Evolutionary conservation across 2,113 vertebrate species (phyloP), one percentile per base, ranked within the genome.

Genomic region (Bujurquina vittata): DNA sequence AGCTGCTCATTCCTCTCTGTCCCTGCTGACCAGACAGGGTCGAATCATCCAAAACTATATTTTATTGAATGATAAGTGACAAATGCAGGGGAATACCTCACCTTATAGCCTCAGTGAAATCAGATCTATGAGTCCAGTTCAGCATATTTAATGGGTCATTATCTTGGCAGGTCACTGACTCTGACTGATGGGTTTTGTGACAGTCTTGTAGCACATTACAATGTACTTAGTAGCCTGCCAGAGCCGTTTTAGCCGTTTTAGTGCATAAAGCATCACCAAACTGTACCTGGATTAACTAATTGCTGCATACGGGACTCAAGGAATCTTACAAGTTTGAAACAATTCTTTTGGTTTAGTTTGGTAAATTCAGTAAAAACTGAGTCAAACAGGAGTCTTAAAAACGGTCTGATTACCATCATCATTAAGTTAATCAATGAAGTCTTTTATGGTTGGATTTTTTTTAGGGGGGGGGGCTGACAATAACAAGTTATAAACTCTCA

Each of bases 41-140:
- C 75, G 46, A 75, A 49, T 23, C 80, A 79, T 88, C 87, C 80
- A 88, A 89, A 85, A 85, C 63, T 74, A 86, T 74, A 84, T 79
- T 85, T 77, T 84, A 80, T 79, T 69, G 79, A 87, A 91, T 52
- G 81, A 88, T 85, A 87, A 77, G 58, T 89, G 85, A 91, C 88
- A 84, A 85, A 73, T 86, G 77, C 79, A 83, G 86, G 81, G 77
- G 72, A 92, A 85, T 67, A 77, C 81, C 73, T 89, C 52, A 35
- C 79, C 37, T 18, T 23, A 29, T 62, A 63, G 79, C 73, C 58
- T 69, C 5, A 29, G 49, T 60, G 80, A 80, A 89, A 90, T 77
- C 72, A 73, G 49, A 77, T 58, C 75, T 77, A 35, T 58, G 43
- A 84, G 29, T 69, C 57, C 61, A 79, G 29, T 57, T 84, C 69